A percentile compares a stretch with the other conserved stretches of the same genome.
These are phyloP conservation scores for Lepidocyrtoides sp. DNA, from an alignment of 2,888 invertebrate genomes.

Conservation along the genomic window DNA sequence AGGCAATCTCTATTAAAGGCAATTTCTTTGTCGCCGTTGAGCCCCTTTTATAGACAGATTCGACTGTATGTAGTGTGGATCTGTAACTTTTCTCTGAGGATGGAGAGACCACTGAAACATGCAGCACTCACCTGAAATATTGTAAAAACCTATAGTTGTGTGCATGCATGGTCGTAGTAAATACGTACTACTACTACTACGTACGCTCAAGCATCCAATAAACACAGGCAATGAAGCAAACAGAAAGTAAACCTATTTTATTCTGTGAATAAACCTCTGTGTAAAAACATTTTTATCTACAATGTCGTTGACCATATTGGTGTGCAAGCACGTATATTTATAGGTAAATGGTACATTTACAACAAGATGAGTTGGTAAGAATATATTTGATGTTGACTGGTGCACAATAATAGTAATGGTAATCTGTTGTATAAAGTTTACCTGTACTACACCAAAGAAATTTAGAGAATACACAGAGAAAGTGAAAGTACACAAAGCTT, in stretches of 20 bases:
- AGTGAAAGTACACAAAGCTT: neutral
- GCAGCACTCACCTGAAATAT: neutral
- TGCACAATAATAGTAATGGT: too few species aligned
- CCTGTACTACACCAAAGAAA: too few species aligned
- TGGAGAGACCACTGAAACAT: neutral
- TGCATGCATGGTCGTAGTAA: neutral
- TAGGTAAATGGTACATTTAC: too few species aligned
- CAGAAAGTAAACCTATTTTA: slow-evolving; percentile 40
- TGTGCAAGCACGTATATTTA: neutral
- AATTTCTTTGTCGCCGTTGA: too few species aligned
- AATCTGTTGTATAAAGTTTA: neutral
- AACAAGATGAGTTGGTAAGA: too few species aligned
- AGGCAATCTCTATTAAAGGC: too few species aligned
- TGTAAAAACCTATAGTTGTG: too few species aligned
- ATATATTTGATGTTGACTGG: neutral
- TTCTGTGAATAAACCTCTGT: slow-evolving; percentile 52
- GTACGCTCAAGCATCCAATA: neutral
- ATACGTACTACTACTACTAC: neutral
- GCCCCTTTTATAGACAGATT: too few species aligned
- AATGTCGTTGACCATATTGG: slow-evolving; percentile 33
- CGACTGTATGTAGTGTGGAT: neutral
- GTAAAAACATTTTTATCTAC: slow-evolving; percentile 1
- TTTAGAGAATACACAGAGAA: too few species aligned
- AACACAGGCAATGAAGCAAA: slow-evolving; percentile 52
- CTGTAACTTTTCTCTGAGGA: neutral